Evolutionary conservation across 1,140 invertebrate species (phyloP).

Genomic region (Parasteatoda tepidariorum): DNA sequence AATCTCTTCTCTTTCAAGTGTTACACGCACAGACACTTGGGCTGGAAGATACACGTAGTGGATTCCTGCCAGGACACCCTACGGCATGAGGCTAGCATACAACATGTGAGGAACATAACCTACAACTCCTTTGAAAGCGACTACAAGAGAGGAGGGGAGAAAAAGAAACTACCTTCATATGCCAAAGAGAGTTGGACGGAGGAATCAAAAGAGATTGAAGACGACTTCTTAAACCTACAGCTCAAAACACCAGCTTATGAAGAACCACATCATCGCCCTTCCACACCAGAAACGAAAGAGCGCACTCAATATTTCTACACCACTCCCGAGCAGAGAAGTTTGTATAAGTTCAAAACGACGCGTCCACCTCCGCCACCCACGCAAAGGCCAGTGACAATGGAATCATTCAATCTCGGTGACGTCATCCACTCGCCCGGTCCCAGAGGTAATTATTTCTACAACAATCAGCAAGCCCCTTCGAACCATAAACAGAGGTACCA

Average conservation of each 20-base stretch:
- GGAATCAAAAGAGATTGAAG: neutral
- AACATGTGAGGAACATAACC: slow-evolving; percentile 35
- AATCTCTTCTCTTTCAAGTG: slow-evolving; percentile 75
- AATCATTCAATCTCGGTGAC: slow-evolving; percentile 22
- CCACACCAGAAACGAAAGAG: neutral
- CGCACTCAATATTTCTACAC: slow-evolving; percentile 1
- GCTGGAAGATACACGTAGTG: slow-evolving; percentile 93
- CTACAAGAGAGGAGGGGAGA: neutral
- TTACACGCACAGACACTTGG: slow-evolving; percentile 90
- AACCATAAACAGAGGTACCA: neutral
- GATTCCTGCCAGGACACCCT: slow-evolving; percentile 75
- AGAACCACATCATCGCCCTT: neutral
- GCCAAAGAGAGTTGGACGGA: neutral
- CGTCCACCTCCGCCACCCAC: neutral
- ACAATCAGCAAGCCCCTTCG: neutral
- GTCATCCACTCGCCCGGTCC: neutral
- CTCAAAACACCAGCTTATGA: neutral
- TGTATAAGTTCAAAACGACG: neutral
- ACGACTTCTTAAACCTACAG: neutral
- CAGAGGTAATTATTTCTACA: neutral
- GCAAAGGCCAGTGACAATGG: slow-evolving; percentile 11
- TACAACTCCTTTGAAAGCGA: slow-evolving; percentile 33
- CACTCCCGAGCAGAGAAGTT: neutral
- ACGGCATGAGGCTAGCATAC: slow-evolving; percentile 12
- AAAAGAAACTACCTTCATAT: neutral